A percentile compares a stretch with the other conserved stretches of the same genome.
phyloP scores from a whole-genome alignment of 1,140 invertebrate genomes.

The Maniola jurtina region DNA sequence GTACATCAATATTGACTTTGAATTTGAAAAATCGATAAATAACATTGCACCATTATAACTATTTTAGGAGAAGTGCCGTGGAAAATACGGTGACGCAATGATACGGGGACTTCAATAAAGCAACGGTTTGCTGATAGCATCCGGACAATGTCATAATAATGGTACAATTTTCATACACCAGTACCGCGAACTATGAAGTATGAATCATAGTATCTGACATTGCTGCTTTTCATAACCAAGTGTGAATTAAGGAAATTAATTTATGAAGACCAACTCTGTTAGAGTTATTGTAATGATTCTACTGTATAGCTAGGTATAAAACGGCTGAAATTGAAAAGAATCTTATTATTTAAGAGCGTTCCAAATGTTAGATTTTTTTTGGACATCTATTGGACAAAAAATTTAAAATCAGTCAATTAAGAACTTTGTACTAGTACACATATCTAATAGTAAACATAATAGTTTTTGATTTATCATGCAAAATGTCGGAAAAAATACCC shows the following conservation, averaged over 20 bases:
- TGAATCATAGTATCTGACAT: not conserved
- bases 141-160: slow-evolving; percentile 3
- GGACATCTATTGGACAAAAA: too few species aligned
- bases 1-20: too few species aligned
- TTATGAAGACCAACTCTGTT: not conserved
- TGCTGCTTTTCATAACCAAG: slow-evolving; percentile 7
- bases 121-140: slow-evolving; percentile 20
- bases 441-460: too few species aligned
- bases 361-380: too few species aligned
- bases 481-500: too few species aligned
- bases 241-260: slow-evolving; percentile 3
- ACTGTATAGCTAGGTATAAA: not conserved
- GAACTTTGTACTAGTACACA: too few species aligned
- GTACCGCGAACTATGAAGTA: slow-evolving; percentile 42
- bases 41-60: not conserved
- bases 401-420: too few species aligned
- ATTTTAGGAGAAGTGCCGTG: slow-evolving; percentile 13
- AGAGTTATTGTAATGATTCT: not conserved
- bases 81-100: slow-evolving; percentile 23
- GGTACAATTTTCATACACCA: slow-evolving; percentile 34
- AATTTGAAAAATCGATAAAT: not conserved
- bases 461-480: too few species aligned
- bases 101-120: slow-evolving; percentile 28
- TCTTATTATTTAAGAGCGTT: too few species aligned
- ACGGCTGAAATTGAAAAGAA: too few species aligned